Evolutionary conservation across 1,140 invertebrate genomes (phyloP), one percentile per base, ranked within the genome.

Genomic region (Thaumatotibia leucotreta): DNA sequence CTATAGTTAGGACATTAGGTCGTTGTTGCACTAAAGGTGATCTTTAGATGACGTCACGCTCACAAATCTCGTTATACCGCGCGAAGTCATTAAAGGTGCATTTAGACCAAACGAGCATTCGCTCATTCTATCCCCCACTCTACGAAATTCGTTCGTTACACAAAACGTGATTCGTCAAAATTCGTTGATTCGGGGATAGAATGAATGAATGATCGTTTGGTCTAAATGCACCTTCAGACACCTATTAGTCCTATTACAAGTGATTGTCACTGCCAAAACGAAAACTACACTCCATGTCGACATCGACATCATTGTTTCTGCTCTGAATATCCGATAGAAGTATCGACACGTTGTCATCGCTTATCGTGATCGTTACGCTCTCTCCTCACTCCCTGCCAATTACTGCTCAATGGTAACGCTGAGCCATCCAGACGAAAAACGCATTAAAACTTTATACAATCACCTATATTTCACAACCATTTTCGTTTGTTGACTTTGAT

Each of bases 321-420:
- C 52, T 58, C 52, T 20, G 29, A 58, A 58, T 27, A 58, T 58
- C 52, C 52, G 11, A 27, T 58, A 27, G 52, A 58, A 31, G 29
- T 58, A 58, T 58, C 52, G 52, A 58, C 52, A 58, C 52, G 52
- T 27, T 58, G 52, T 58, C 52, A 58, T 58, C 52, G 24, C 52
- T 58, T 58, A 58, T 58, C 52, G 49, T 20, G 29, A 58, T 54
- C 68, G 80, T 83, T 69, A 79, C 80, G 80, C 80, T 83, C 75
- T 83, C 80, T 83, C 74, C 75, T 67, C 76, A 54, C 67, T 32
- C 45, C 62, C 66, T 24, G 64, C 65, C 76, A 78, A 80, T 80
- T 83, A 83, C 69, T 68, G 70, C 23, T 70, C 77, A 77, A 82
- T 79, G 69, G 71, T 66, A 58, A 29, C 52, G 27, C 61, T 68